Evolutionary conservation across 2,888 invertebrate genomes (phyloP).

Genomic region (Prenolepis imparis): DNA sequence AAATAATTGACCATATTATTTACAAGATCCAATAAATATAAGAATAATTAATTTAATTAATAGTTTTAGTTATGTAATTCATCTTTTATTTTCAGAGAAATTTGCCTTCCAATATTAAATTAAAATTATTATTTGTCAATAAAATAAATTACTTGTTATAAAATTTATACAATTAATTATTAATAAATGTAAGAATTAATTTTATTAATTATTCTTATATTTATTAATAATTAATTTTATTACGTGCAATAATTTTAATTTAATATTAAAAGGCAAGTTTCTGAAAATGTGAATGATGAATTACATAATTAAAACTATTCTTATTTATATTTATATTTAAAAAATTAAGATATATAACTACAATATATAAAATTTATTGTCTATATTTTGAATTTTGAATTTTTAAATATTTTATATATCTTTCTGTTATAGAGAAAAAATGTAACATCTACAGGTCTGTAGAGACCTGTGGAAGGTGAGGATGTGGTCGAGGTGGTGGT

Average conservation of each 20-base stretch:
- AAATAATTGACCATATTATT: background rate
- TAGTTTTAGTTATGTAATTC: too few relatives aligned
- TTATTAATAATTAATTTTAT: too few relatives aligned
- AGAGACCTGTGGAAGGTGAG: slow-evolving; percentile 83
- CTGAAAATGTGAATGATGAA: background rate
- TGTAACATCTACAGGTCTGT: slow-evolving; percentile 31
- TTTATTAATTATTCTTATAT: too few relatives aligned
- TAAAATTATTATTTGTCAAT: too few relatives aligned
- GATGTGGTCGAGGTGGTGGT: slow-evolving; percentile 81
- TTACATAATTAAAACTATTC: background rate
- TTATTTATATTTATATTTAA: background rate
- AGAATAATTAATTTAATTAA: background rate
- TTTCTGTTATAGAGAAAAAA: background rate
- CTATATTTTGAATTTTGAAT: background rate
- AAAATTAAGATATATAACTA: too few relatives aligned
- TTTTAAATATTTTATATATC: background rate
- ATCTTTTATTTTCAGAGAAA: too few relatives aligned
- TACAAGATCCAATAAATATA: background rate
- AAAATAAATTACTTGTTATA: too few relatives aligned
- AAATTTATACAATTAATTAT: too few relatives aligned
- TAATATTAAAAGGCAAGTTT: background rate
- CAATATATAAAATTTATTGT: too few relatives aligned
- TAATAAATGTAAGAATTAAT: too few relatives aligned
- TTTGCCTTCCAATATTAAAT: too few relatives aligned
- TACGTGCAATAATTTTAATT: background rate